phyloP scores from a whole-genome alignment of 2,113 vertebrate genomes.

The Ceyx margarethae region DNA sequence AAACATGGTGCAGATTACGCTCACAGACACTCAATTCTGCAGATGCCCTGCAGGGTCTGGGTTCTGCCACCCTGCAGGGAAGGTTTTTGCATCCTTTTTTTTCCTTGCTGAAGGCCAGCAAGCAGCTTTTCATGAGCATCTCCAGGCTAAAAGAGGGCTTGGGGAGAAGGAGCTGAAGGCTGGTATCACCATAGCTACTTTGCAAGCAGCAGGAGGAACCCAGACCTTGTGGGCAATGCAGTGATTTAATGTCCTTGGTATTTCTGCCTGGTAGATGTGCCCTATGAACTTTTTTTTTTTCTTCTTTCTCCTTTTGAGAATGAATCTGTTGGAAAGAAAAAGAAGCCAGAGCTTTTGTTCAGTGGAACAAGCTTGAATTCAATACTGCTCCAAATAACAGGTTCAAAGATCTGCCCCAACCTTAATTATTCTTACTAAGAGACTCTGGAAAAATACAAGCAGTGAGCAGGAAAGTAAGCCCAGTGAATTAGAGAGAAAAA shows the following conservation, averaged over 20 bases:
- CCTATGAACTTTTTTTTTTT: not conserved
- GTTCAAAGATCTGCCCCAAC: slow-evolving; percentile 17
- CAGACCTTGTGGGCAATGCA: not conserved
- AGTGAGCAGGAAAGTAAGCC: not conserved
- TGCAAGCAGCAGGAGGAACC: not conserved
- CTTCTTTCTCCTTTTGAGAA: not conserved
- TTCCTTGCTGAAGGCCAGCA: not conserved
- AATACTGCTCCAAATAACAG: not conserved
- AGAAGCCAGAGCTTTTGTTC: not conserved
- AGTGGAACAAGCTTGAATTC: not conserved
- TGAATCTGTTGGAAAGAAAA: not conserved
- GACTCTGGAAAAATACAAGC: not conserved
- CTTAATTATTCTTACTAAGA: slow-evolving; percentile 23
- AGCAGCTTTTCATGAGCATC: not conserved
- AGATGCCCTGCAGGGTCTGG: not conserved
- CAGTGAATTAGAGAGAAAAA: slow-evolving; percentile 38
- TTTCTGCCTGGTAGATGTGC: not conserved
- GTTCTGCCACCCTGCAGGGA: not conserved
- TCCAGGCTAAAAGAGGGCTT: not conserved
- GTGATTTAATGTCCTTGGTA: not conserved
- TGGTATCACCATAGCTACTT: not conserved
- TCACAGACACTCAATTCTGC: not conserved
- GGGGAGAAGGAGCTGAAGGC: not conserved
- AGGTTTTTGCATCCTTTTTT: not conserved
- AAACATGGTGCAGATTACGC: accelerated